These are phyloP conservation scores for Hemicordylus capensis DNA, from an alignment of 2,113 vertebrate species.

Conservation along the genomic window DNA sequence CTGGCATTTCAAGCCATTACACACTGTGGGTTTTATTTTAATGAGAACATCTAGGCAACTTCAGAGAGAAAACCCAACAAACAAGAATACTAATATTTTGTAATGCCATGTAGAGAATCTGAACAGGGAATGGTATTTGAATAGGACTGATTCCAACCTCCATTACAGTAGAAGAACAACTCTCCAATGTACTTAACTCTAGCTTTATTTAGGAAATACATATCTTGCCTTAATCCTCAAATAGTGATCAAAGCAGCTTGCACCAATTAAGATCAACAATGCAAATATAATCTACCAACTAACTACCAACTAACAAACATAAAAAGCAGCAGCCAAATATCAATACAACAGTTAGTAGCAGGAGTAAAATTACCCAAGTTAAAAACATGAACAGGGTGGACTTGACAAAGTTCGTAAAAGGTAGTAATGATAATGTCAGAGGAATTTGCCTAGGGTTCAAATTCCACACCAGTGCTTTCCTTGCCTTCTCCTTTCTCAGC, in stretches of 20 bases:
- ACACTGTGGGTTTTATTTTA: conserved; percentile 12
- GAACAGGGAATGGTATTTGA: conserved; percentile 19
- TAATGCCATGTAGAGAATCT: background rate
- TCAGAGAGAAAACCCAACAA: background rate
- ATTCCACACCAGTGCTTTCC: too few species aligned
- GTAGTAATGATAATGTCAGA: too few species aligned
- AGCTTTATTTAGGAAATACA: background rate
- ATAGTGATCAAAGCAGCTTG: background rate
- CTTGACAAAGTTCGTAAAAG: too few species aligned
- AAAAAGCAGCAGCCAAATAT: background rate
- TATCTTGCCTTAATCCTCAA: background rate
- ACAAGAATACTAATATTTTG: background rate
- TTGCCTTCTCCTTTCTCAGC: too few species aligned
- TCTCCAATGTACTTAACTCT: background rate
- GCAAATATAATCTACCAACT: background rate
- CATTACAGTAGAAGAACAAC: background rate
- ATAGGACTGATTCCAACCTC: background rate
- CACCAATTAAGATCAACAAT: background rate
- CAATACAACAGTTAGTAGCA: background rate
- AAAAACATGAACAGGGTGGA: too few species aligned
- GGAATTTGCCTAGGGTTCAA: too few species aligned
- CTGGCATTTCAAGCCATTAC: conserved; percentile 12
- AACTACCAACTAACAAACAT: background rate
- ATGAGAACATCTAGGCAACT: conserved; percentile 22
- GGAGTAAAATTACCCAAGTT: background rate